Percentiles rank a stretch among this genome's conserved stretches.
phyloP scores from a whole-genome alignment of 2,797 vertebrate genomes.

The Artibeus lituratus region DNA sequence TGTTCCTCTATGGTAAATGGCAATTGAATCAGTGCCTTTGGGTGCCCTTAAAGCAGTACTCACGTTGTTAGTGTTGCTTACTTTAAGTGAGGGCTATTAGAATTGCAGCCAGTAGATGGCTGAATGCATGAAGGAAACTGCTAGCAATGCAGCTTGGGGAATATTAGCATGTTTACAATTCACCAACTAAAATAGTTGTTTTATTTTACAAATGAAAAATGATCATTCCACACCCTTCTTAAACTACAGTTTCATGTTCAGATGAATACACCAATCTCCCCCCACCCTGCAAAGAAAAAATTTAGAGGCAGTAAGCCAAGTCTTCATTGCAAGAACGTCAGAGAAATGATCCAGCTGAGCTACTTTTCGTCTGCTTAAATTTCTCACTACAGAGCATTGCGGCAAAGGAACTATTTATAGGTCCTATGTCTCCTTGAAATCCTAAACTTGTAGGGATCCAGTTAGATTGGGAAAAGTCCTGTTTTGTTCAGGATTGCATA shows the following conservation, averaged over 20 bases:
- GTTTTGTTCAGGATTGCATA: constrained; percentile 27
- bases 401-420: constrained; percentile 53
- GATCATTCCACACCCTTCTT: neutral
- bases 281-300: neutral
- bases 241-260: constrained; percentile 27
- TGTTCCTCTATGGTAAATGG: neutral
- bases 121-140: constrained; percentile 52
- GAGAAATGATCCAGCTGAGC: neutral
- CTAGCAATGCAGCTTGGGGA: neutral
- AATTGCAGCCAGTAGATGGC: constrained; percentile 50
- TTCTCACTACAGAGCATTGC: constrained; percentile 36
- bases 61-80: neutral
- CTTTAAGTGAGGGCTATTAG: constrained; percentile 53
- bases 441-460: constrained; percentile 10
- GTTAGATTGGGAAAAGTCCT: neutral
- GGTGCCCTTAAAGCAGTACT: constrained; percentile 23
- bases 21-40: neutral
- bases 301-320: neutral
- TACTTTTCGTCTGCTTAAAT: constrained; percentile 57
- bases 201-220: constrained; percentile 43
- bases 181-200: neutral
- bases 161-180: constrained; percentile 19
- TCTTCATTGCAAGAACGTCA: neutral
- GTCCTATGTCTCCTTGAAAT: constrained; percentile 54
- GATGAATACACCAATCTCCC: neutral